Evolutionary conservation across 2,113 vertebrate species (phyloP), one percentile per base, ranked within the genome.

Genomic region (Cercocebus atys): DNA sequence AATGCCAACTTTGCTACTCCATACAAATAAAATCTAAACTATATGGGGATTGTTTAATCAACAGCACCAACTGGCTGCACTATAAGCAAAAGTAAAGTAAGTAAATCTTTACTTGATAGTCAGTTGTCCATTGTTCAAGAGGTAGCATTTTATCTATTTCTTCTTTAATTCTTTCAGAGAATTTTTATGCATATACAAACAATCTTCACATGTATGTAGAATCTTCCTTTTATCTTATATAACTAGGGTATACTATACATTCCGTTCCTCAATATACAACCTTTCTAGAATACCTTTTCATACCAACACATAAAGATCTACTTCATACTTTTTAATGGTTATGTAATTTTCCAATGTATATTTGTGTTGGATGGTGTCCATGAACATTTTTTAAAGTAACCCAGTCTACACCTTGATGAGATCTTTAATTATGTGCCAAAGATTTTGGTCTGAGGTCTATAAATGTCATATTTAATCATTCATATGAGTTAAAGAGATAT

Each of bases 391-490:
- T 85, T 43, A 81, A 87, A 91, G 50, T 88, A 79, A 85, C 8
- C 14, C 88, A 92, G 11, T 40, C 66, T 25, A 79, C 1, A 18
- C 9, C 59, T 73, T 85, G 38, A 45, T 47, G 22, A 70, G 6
- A 78, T 90, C 6, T 76, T 95, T 80, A 52, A 55, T 94, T 82
- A 83, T 78, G 30, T 93, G 80, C 32, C n/a, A 82, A 27, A 93
- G 27, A 38, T 88, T 83, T 66, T 80, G 61, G 0, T 92, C 23
- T 45, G 64, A 68, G 35, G 3, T 87, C n/a, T 81, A 38, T 81
- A 38, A 88, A 90, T 86, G 27, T 47, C 86, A 70, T 61, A 72
- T 72, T 55, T 80, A 89, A 38, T 88, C 45, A 92, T 89, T 80
- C 16, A 80, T 11, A 38, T 45, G n/a, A 70, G 43, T 89, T 81